phyloP scores from a whole-genome alignment of 1,140 invertebrate genomes.

The Brachionus calyciflorus region DNA sequence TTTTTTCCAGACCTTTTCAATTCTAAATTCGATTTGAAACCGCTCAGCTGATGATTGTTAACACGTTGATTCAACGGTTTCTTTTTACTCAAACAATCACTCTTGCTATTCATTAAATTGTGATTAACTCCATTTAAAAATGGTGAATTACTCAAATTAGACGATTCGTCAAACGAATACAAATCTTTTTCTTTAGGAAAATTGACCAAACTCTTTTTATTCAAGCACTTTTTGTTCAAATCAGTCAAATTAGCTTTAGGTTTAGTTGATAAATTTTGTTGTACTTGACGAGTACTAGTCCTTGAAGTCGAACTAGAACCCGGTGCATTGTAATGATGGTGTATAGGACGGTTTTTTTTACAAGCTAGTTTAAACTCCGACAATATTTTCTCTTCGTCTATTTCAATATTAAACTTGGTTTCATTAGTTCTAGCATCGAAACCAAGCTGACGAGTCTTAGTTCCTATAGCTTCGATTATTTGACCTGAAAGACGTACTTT shows the following conservation, averaged over 20 bases:
- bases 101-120: not conserved
- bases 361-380: not conserved
- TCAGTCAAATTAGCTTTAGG: not conserved
- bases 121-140: not conserved
- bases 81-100: not conserved
- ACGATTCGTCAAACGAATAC: not conserved
- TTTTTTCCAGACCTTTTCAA: too few species aligned
- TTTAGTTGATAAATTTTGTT: not conserved
- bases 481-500: conserved; percentile 26
- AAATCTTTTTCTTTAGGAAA: not conserved
- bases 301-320: not conserved
- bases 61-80: not conserved
- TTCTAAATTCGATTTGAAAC: too few species aligned
- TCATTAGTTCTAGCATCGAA: conserved; percentile 8
- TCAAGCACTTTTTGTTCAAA: not conserved
- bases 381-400: conserved; percentile 41
- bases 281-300: conserved; percentile 13
- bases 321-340: conserved; percentile 9
- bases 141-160: not conserved
- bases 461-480: conserved; percentile 22
- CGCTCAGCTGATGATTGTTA: not conserved
- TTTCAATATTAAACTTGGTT: conserved; percentile 12
- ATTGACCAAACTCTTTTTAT: not conserved
- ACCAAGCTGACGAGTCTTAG: conserved; percentile 8
- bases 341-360: conserved; percentile 23